Percentiles rank a stretch among this genome's conserved stretches.
Evolutionary conservation across 2,888 invertebrate species (phyloP).

Genomic region (Cyclophora punctaria): DNA sequence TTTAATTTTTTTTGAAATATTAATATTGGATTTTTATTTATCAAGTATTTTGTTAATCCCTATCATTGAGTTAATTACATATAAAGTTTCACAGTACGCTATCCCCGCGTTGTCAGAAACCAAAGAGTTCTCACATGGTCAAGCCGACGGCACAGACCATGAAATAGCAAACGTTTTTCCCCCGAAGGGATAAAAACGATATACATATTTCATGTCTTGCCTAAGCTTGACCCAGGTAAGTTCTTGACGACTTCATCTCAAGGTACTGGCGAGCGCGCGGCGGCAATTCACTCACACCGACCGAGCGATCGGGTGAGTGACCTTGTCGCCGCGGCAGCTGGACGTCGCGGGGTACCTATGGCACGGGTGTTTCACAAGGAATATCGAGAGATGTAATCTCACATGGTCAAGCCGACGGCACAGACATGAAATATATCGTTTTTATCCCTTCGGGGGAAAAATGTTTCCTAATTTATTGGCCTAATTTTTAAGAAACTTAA

Average conservation of each 20-base stretch:
- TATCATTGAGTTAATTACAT: background rate
- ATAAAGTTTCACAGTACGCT: background rate
- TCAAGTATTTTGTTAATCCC: background rate
- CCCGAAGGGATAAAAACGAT: conserved; percentile 16
- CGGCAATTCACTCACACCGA: no score
- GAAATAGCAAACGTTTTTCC: background rate
- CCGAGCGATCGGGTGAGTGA: no score
- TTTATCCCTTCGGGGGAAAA: no score
- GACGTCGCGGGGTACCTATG: no score
- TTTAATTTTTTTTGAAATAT: background rate
- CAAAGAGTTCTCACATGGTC: conserved; percentile 11
- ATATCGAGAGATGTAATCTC: no score
- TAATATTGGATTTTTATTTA: background rate
- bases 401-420: no score
- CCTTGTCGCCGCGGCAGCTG: no score
- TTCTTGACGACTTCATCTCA: background rate
- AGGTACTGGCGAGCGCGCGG: background rate
- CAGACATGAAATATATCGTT: no score
- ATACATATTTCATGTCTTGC: conserved; percentile 17
- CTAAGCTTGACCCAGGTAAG: conserved; percentile 13
- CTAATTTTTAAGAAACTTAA: no score
- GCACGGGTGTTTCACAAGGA: no score
- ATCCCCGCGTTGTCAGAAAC: background rate
- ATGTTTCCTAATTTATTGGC: conserved; percentile 1
- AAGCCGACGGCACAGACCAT: conserved; percentile 1